Conservation (phyloP, 2,113 vertebrate genomes). For the Capreolus pygargus region DNA sequence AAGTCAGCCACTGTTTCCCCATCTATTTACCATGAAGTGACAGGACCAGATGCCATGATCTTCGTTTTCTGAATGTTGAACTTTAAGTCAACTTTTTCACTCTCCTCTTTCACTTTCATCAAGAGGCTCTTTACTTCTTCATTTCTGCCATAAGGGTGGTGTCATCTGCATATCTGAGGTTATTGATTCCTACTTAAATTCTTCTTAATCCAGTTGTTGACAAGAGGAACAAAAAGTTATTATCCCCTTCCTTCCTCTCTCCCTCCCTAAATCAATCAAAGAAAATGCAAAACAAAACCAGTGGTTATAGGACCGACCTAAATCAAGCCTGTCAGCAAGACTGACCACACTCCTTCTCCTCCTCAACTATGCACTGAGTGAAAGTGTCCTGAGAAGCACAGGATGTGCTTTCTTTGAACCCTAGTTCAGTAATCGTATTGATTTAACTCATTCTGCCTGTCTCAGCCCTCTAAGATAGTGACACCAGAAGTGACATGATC, state of each 20-base stretch:
- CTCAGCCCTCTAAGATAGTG: not conserved
- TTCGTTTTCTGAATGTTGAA: too few species aligned
- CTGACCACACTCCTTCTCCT: not conserved
- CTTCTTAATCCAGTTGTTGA: not conserved
- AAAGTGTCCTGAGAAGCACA: not conserved
- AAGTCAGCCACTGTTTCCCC: too few species aligned
- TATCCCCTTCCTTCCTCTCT: not conserved
- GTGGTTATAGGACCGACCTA: not conserved
- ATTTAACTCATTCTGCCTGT: constrained; percentile 44
- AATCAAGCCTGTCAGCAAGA: not conserved
- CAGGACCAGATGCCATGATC: too few species aligned
- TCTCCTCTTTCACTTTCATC: too few species aligned
- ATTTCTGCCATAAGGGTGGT: too few species aligned
- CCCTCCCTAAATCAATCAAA: not conserved
- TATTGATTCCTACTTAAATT: not conserved
- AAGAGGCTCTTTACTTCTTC: too few species aligned
- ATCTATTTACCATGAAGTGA: too few species aligned
- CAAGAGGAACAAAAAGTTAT: not conserved
- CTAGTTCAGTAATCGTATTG: not conserved
- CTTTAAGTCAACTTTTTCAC: too few species aligned
- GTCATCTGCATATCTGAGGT: too few species aligned
- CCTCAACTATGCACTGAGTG: not conserved
- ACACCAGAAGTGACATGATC: not conserved
- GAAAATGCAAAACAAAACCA: not conserved
- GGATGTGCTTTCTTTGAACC: not conserved